phyloP scores from a whole-genome alignment of 2,113 vertebrate species.

The Formicarius rufipectus region DNA sequence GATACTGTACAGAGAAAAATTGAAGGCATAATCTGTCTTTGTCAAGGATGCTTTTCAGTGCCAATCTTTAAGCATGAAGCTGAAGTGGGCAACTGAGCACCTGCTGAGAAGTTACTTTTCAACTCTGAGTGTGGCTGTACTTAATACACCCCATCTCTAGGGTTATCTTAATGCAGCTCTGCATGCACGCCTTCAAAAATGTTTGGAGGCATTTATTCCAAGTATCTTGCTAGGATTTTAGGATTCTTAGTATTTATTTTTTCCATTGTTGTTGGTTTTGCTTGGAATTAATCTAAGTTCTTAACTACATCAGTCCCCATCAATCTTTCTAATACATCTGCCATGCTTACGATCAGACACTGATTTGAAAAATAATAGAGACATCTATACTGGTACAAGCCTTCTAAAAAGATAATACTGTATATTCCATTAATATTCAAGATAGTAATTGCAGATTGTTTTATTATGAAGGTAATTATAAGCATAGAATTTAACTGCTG shows the following conservation, averaged over 20 bases:
- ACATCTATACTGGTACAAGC: neutral
- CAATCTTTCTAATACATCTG: neutral
- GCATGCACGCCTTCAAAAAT: neutral
- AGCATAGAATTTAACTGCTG: neutral
- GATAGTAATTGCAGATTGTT: neutral
- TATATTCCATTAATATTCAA: no score
- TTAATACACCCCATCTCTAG: neutral
- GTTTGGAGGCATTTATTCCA: neutral
- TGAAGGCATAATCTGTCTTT: neutral
- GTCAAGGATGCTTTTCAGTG: neutral
- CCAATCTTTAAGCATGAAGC: neutral
- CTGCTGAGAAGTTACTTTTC: neutral
- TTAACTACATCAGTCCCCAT: neutral
- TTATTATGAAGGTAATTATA: neutral
- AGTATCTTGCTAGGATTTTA: neutral
- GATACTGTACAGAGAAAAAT: neutral
- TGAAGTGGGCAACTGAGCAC: neutral
- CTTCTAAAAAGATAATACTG: neutral
- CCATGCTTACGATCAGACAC: neutral
- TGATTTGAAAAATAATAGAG: neutral
- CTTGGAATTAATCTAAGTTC: neutral
- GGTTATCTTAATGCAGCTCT: neutral
- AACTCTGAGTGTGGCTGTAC: neutral
- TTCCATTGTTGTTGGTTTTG: neutral
- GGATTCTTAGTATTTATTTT: neutral